These are phyloP conservation scores for Sarcoramphus papa DNA, from an alignment of 2,797 vertebrate genomes.

Conservation along the genomic window DNA sequence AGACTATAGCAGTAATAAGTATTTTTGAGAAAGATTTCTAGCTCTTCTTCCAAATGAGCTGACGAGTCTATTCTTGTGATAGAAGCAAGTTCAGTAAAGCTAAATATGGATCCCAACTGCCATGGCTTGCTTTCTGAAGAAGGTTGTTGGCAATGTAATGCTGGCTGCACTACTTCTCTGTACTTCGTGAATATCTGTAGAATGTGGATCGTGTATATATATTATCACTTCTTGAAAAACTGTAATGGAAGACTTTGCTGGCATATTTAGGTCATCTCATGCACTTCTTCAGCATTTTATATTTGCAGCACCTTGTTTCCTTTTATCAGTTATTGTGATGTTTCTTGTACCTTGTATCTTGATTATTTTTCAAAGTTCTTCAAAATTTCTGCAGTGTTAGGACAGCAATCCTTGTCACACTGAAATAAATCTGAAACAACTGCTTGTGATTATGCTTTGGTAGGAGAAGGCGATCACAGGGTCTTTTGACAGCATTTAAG, in stretches of 20 bases:
- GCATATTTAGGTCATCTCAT: slow-evolving; percentile 22
- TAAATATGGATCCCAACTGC: background rate
- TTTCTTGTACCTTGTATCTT: background rate
- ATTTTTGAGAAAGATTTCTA: background rate
- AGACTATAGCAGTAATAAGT: background rate
- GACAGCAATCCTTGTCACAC: background rate
- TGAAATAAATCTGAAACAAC: background rate
- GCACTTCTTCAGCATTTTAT: background rate
- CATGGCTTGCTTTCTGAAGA: background rate
- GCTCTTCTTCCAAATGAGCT: background rate
- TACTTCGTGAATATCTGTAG: background rate
- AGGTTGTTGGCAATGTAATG: background rate
- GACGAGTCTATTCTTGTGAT: background rate
- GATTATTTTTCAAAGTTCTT: background rate
- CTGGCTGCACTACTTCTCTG: background rate
- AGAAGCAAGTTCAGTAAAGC: background rate
- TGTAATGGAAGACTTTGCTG: background rate
- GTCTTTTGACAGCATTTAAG: background rate
- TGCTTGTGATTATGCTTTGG: background rate
- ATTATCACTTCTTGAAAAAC: background rate
- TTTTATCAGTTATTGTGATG: background rate
- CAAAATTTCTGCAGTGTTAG: background rate
- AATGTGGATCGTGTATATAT: background rate
- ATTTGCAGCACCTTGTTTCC: background rate
- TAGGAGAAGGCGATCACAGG: background rate